Evolutionary conservation across 2,797 vertebrate genomes (phyloP).

Genomic region (Premnoplex brunnescens): DNA sequence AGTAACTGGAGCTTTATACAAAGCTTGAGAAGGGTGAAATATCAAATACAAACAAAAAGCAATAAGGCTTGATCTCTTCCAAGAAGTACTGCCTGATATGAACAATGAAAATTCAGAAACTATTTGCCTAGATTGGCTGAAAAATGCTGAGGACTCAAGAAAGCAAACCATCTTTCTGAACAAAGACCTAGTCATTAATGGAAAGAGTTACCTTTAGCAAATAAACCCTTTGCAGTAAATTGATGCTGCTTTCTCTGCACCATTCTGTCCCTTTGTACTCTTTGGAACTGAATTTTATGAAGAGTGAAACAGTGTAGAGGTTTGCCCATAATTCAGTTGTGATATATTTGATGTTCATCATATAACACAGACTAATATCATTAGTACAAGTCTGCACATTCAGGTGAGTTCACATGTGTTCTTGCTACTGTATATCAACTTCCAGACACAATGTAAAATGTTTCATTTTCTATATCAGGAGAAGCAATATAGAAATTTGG

Average conservation of each 20-base stretch:
- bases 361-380: background rate
- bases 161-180: background rate
- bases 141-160: background rate
- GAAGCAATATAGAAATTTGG: background rate
- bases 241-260: background rate
- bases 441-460: background rate
- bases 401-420: background rate
- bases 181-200: background rate
- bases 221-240: background rate
- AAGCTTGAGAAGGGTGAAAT: background rate
- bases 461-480: background rate
- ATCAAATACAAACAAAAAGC: background rate
- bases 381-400: background rate
- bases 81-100: background rate
- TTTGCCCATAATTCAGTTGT: background rate
- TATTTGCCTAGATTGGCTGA: background rate
- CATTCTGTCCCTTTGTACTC: background rate
- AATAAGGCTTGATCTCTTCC: background rate
- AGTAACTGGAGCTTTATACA: background rate
- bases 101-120: background rate
- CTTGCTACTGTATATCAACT: background rate
- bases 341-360: background rate
- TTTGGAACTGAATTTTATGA: background rate
- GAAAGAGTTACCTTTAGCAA: background rate
- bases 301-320: background rate